Evolutionary conservation across 1,140 invertebrate genomes (phyloP).

Genomic region (Danaus plexippus): DNA sequence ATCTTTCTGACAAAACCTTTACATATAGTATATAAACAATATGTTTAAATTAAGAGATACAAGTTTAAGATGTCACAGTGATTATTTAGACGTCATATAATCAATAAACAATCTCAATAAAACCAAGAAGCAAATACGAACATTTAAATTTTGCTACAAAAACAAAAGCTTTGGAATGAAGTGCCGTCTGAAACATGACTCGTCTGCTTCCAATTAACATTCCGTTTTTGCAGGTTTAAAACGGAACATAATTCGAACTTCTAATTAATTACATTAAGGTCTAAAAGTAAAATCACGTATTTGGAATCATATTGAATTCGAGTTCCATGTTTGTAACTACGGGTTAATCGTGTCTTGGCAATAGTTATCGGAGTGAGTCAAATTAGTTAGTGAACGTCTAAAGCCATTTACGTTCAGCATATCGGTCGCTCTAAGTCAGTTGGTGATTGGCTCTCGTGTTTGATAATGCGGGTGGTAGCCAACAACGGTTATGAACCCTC

Average conservation of each 20-base stretch:
- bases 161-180: slow-evolving; percentile 6
- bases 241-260: slow-evolving; percentile 10
- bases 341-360: slow-evolving; percentile 17
- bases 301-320: slow-evolving; percentile 12
- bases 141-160: not conserved
- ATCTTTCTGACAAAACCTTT: too few species aligned
- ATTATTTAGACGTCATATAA: too few species aligned
- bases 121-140: too few species aligned
- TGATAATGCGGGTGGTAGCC: slow-evolving; percentile 45
- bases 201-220: slow-evolving; percentile 17
- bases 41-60: too few species aligned
- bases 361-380: slow-evolving; percentile 1
- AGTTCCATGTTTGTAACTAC: slow-evolving; percentile 11
- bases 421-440: slow-evolving; percentile 33
- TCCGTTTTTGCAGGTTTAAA: slow-evolving; percentile 11
- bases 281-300: slow-evolving; percentile 10
- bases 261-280: slow-evolving; percentile 2
- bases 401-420: slow-evolving; percentile 34
- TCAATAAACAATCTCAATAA: too few species aligned
- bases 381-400: slow-evolving; percentile 23
- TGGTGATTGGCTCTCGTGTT: slow-evolving; percentile 46
- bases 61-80: too few species aligned
- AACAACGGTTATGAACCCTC: slow-evolving; percentile 45
- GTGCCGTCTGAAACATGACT: slow-evolving; percentile 13
- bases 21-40: too few species aligned